phyloP scores from a whole-genome alignment of 2,797 vertebrate species.

The Esox lucius region DNA sequence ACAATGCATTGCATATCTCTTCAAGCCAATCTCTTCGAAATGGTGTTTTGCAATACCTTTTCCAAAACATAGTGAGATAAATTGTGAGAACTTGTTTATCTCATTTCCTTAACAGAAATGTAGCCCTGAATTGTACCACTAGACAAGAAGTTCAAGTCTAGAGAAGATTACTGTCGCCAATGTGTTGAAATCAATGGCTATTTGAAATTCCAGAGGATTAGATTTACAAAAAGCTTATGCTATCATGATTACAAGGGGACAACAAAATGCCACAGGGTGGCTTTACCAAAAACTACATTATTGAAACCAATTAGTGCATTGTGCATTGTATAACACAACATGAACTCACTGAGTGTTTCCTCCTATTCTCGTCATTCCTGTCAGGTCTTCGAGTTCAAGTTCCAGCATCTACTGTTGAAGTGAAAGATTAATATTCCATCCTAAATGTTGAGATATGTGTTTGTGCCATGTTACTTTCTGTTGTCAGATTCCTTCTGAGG shows the following conservation, averaged over 20 bases:
- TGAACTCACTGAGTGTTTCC: neutral
- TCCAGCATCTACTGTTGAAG: neutral
- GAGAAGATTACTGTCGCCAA: conserved; percentile 11
- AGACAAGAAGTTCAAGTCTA: conserved; percentile 18
- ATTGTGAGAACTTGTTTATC: conserved; percentile 18
- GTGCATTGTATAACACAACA: neutral
- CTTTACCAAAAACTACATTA: neutral
- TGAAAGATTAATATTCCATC: neutral
- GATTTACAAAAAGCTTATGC: neutral
- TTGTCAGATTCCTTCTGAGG: conserved; percentile 72
- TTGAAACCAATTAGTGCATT: neutral
- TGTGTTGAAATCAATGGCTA: conserved; percentile 7
- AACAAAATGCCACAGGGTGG: neutral
- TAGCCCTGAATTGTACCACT: neutral
- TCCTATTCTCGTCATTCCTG: neutral
- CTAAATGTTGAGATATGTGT: neutral
- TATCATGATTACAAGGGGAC: neutral
- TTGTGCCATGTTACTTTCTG: neutral
- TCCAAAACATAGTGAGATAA: conserved; percentile 8
- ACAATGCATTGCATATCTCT: conserved; percentile 50
- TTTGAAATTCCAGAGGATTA: conserved; percentile 5
- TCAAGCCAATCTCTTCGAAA: conserved; percentile 13
- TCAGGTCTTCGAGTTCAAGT: neutral
- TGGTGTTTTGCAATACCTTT: neutral
- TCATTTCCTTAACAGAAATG: conserved; percentile 27